Conservation (phyloP, 1,140 invertebrate genomes). For the Augochlora pura region DNA sequence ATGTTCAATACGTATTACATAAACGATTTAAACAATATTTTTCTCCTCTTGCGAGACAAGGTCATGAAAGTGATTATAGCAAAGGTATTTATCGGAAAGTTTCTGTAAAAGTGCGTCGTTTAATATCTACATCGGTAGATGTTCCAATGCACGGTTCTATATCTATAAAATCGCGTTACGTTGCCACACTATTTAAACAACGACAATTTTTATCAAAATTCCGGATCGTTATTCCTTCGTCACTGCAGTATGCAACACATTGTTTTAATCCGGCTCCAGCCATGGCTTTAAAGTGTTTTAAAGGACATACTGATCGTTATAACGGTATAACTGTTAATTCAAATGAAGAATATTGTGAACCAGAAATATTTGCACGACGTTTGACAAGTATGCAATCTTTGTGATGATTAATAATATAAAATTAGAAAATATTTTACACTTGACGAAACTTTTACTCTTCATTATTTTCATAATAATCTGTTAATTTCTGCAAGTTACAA, state of each 20-base stretch:
- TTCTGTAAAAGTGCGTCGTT: not conserved
- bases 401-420: not conserved
- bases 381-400: conserved; percentile 80
- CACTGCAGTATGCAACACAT: not conserved
- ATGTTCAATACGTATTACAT: conserved; percentile 10
- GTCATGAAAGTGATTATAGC: not conserved
- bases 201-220: conserved; percentile 17
- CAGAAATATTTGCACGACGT: conserved; percentile 79
- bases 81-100: not conserved
- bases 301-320: conserved; percentile 84
- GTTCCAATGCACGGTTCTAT: conserved; percentile 26
- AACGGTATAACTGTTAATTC: conserved; percentile 87
- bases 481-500: not conserved
- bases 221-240: not conserved
- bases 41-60: not conserved
- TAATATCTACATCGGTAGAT: conserved; percentile 1
- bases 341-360: conserved; percentile 80
- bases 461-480: conserved; percentile 1
- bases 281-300: conserved; percentile 73
- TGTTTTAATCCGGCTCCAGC: not conserved
- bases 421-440: conserved; percentile 19
- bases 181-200: conserved; percentile 23
- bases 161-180: conserved; percentile 32
- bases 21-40: not conserved
- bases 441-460: conserved; percentile 22